Evolutionary conservation across 2,797 vertebrate genomes (phyloP).

Genomic region (Gymnopithys bicolor): DNA sequence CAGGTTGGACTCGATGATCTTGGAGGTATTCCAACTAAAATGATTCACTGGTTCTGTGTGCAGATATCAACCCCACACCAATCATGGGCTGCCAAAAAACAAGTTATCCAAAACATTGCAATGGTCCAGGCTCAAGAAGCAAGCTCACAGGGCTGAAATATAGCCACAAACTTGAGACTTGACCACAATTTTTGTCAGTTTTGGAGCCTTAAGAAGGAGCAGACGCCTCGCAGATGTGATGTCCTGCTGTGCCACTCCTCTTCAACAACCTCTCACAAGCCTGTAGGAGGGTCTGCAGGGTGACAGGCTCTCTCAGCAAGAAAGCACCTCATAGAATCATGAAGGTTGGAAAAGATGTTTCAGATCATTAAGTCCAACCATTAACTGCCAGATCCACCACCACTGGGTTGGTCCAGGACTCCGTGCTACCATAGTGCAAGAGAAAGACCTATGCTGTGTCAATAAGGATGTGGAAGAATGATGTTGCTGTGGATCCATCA

Average conservation of each 20-base stretch:
- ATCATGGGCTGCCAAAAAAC: accelerated
- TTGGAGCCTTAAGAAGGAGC: background rate
- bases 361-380: accelerated
- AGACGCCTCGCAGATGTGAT: background rate
- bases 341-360: background rate
- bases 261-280: background rate
- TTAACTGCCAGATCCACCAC: background rate
- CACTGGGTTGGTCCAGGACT: background rate
- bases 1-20: background rate
- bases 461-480: background rate
- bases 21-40: background rate
- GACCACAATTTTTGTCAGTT: background rate
- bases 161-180: background rate
- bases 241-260: background rate
- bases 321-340: background rate
- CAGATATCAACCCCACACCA: background rate
- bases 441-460: background rate
- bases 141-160: background rate
- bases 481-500: background rate
- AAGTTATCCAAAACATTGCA: accelerated
- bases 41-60: accelerated
- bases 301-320: background rate
- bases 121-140: background rate
- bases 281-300: background rate
- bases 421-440: accelerated